A percentile compares a stretch with the other conserved stretches of the same genome.
Conservation (phyloP, 2,888 invertebrate genomes). For the Amaurobius ferox region DNA sequence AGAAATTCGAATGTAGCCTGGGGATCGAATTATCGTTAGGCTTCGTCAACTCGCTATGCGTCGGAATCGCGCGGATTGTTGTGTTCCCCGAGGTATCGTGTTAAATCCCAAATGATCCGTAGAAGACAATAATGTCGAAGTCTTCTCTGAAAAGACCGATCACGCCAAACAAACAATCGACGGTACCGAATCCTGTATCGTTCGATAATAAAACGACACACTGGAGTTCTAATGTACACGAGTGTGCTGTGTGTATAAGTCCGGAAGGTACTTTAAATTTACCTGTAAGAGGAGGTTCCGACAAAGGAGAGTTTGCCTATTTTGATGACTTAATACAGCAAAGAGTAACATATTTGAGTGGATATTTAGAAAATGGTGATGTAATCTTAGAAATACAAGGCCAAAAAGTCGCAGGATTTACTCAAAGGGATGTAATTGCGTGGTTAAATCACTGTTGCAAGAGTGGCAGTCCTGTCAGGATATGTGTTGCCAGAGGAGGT, state of each 20-base stretch:
- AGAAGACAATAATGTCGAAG: constrained; percentile 46
- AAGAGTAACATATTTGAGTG: constrained; percentile 65
- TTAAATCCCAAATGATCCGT: constrained; percentile 16
- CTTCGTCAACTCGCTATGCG: constrained; percentile 39
- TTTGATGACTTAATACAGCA: constrained; percentile 75
- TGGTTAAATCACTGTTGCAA: constrained; percentile 70
- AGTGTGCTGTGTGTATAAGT: constrained; percentile 78
- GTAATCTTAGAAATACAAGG: constrained; percentile 80
- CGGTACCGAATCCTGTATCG: constrained; percentile 10
- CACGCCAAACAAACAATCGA: constrained; percentile 41
- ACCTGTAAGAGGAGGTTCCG: constrained; percentile 80
- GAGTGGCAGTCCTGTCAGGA: constrained; percentile 80
- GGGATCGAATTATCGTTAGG: constrained; percentile 41
- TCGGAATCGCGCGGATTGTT: constrained; percentile 1
- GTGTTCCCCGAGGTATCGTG: constrained; percentile 20
- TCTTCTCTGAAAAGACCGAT: constrained; percentile 59
- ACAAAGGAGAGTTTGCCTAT: constrained; percentile 78
- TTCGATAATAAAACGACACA: constrained; percentile 74
- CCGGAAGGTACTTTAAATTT: constrained; percentile 78
- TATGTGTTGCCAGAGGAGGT: constrained; percentile 80
- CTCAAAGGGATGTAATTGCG: constrained; percentile 79
- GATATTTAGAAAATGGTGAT: constrained; percentile 76
- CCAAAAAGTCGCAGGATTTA: constrained; percentile 81
- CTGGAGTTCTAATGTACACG: constrained; percentile 79
- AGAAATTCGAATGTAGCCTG: constrained; percentile 15